Evolutionary conservation across 2,113 vertebrate species (phyloP).

Genomic region (Geothlypis trichas): DNA sequence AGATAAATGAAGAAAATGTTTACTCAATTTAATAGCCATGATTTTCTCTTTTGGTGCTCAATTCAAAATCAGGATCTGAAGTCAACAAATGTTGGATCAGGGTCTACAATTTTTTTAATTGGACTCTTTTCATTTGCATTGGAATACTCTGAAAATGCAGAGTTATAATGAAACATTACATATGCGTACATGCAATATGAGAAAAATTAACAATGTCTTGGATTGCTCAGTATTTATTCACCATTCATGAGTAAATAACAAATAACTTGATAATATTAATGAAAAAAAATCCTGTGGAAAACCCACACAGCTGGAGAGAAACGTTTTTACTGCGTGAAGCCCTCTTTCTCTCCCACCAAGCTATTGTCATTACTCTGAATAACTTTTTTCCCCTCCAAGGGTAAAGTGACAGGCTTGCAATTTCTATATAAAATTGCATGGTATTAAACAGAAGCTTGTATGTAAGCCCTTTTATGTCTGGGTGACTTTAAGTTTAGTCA

Average conservation of each 20-base stretch:
- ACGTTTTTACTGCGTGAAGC: neutral
- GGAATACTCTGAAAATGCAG: neutral
- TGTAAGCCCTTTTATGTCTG: neutral
- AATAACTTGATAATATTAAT: conserved; percentile 39
- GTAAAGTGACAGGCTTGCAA: neutral
- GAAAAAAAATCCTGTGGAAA: conserved; percentile 2
- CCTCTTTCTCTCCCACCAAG: conserved; percentile 28
- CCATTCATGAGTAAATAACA: conserved; percentile 42
- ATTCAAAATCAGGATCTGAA: conserved; percentile 28
- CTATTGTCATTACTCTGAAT: conserved; percentile 28
- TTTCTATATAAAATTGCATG: neutral
- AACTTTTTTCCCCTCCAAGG: neutral
- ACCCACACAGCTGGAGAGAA: neutral
- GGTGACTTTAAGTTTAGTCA: neutral
- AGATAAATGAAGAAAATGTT: conserved; percentile 52
- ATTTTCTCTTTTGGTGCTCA: conserved; percentile 42
- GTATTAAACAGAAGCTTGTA: neutral
- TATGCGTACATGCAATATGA: neutral
- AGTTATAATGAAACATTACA: conserved; percentile 28
- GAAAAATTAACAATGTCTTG: conserved; percentile 15
- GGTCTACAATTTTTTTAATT: conserved; percentile 40
- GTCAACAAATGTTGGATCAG: conserved; percentile 31
- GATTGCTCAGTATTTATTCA: conserved; percentile 6
- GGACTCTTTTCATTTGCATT: conserved; percentile 16
- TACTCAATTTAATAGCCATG: conserved; percentile 41